Conservation (phyloP, 2,888 invertebrate species). For the Plagodis dolabraria region DNA sequence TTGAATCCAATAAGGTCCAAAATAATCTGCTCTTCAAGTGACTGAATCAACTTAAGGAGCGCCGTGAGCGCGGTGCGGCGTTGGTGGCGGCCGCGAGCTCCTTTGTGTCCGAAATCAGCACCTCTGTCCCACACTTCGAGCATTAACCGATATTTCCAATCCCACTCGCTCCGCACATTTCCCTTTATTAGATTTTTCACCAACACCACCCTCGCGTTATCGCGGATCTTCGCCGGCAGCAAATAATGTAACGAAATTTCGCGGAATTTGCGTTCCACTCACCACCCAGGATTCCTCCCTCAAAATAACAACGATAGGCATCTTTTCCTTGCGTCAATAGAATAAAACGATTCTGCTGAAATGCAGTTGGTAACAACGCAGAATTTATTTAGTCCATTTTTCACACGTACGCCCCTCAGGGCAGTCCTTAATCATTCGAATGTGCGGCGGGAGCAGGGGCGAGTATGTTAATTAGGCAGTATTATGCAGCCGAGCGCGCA, state of each 20-base stretch:
- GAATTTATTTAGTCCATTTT: conserved; percentile 42
- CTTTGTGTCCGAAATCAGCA: conserved; percentile 34
- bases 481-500: conserved; percentile 50
- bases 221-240: conserved; percentile 63
- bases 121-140: conserved; percentile 28
- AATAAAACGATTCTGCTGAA: conserved; percentile 50
- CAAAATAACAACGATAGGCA: conserved; percentile 55
- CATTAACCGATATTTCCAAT: conserved; percentile 67
- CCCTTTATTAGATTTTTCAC: conserved; percentile 70
- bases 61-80: conserved; percentile 3
- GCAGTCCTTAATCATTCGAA: conserved; percentile 52
- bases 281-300: conserved; percentile 42
- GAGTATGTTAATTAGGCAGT: conserved; percentile 62
- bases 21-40: conserved; percentile 3
- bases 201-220: conserved; percentile 54
- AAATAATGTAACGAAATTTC: conserved; percentile 73
- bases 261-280: conserved; percentile 65
- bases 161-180: conserved; percentile 52
- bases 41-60: not conserved
- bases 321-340: conserved; percentile 60
- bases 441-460: conserved; percentile 39
- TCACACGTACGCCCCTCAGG: conserved; percentile 39
- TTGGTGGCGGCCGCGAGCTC: conserved; percentile 2
- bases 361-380: conserved; percentile 42
- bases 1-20: conserved; percentile 14